Evolutionary conservation across 1,140 invertebrate genomes (phyloP), one percentile per base, ranked within the genome.

Genomic region (Mylabris phalerata): DNA sequence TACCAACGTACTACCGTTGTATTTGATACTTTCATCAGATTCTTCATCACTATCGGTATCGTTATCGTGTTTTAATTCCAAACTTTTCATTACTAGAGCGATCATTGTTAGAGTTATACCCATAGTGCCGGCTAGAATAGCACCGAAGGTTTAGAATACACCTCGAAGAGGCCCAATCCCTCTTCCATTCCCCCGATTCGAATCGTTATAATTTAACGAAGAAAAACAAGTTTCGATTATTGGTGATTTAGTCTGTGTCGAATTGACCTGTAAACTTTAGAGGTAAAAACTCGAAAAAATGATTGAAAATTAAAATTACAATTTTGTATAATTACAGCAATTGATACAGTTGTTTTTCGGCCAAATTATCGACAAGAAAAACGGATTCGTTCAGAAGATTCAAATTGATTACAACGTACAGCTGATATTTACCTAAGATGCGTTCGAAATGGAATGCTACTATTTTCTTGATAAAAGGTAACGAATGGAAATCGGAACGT

Each of bases 141-240:
- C 93, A 6, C 92, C 93, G 82, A 1, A 95, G 70, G 58, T 32
- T 32, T 32, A 7, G 32, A 32, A 19, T 1, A 2, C 1, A 19
- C 19, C 19, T 19, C 19, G 88, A 93, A 68, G 92, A 94, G 60
- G 98, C 95, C 0, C 84, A 86, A 10, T 98, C 95, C 69, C 95
- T 98, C 70, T 96, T 98, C 63, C 95, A 98, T 78, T 98, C 98
- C 75, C 95, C 95, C 24, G 95, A 98, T 76, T 98, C 94, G 19
- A 98, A 98, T 76, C 85, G 95, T 50, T 94, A 89, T 65, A 93
- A 89, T 77, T 82, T 87, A 7, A 85, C 86, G 50, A 93, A 97
- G 75, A 98, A 78, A 95, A 92, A 78, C 93, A 96, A 78, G 93
- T 96, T 43, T 92, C 90, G 39, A 89, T 93, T 52, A 13, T 13